Evolutionary conservation across 2,888 invertebrate genomes (phyloP).

Genomic region (Tinea trinotella): DNA sequence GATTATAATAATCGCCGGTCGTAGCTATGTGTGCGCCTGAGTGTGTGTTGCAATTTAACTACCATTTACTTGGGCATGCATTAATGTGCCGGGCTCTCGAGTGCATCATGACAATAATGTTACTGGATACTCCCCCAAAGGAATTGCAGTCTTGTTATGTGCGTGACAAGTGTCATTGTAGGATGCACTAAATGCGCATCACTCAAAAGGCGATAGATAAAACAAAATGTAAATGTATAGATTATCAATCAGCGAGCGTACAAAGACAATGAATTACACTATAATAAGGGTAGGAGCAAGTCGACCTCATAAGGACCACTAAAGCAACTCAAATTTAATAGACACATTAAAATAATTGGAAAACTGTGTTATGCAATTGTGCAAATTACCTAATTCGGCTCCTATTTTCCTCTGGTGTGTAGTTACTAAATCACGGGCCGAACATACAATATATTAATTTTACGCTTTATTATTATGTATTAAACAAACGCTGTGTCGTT

Average conservation of each 20-base stretch:
- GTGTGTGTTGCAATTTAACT: slow-evolving; percentile 62
- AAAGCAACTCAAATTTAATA: slow-evolving; percentile 70
- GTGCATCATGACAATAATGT: slow-evolving; percentile 49
- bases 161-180: slow-evolving; percentile 35
- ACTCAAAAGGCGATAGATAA: slow-evolving; percentile 58
- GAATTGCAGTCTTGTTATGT: background rate
- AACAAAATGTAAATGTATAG: slow-evolving; percentile 33
- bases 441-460: slow-evolving; percentile 60
- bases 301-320: slow-evolving; percentile 65
- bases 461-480: background rate
- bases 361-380: slow-evolving; percentile 67
- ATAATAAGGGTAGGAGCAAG: slow-evolving; percentile 61
- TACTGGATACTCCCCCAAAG: background rate
- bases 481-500: slow-evolving; percentile 15
- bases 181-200: slow-evolving; percentile 48
- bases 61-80: slow-evolving; percentile 42
- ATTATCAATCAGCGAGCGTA: slow-evolving; percentile 67
- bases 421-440: slow-evolving; percentile 75
- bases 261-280: slow-evolving; percentile 69
- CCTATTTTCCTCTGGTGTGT: slow-evolving; percentile 81
- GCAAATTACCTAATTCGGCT: slow-evolving; percentile 79
- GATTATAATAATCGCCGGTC: slow-evolving; percentile 48
- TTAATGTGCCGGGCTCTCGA: slow-evolving; percentile 63
- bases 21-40: slow-evolving; percentile 32
- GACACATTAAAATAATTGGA: slow-evolving; percentile 68